Evolutionary conservation across 2,797 vertebrate species (phyloP), one percentile per base, ranked within the genome.

Genomic region (Megalops cyprinoides): DNA sequence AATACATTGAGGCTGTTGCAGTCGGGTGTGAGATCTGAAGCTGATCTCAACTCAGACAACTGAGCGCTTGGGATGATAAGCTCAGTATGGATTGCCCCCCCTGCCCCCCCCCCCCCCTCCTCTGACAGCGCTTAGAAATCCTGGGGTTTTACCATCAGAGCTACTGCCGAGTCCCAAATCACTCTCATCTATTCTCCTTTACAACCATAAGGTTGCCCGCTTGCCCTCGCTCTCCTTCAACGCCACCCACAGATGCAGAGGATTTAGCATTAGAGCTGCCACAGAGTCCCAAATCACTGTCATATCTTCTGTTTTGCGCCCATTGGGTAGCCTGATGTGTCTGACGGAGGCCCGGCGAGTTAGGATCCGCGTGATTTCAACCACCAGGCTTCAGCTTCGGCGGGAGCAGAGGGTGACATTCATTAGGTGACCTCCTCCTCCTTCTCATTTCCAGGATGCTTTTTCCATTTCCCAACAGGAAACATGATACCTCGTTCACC

Each of bases 11-110:
- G n/a, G n/a, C n/a, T n/a, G n/a, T n/a, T n/a, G n/a, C n/a, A n/a
- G n/a, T n/a, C n/a, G n/a, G n/a, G 14, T 67, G 65, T 55, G 58
- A 71, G 58, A 76, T 73, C 44, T 71, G 69, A 23, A 39, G 75
- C 51, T 73, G 77, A 83, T 76, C 74, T 74, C 77, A 44, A 56
- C 23, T 49, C 25, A 62, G 79, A 79, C 58, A 48, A 37, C 76
- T 79, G 77, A 76, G 78, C 62, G 60, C 74, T 67, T 65, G 28
- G 37, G 74, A 69, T 62, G 80, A 89, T 83, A 76, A 90, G 88
- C 83, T 89, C 77, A 44, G 34, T 74, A 79, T 77, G 73, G 60
- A 76, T 81, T 37, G 18, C 51, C 25, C 37, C 56, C 55, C 79
- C 77, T 37, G 67, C 67, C 80, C 77, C 46, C 4, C 10, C 77